Percentiles rank a stretch among this genome's conserved stretches.
Evolutionary conservation across 2,113 vertebrate species (phyloP).

Genomic region (Ranitomeya variabilis): DNA sequence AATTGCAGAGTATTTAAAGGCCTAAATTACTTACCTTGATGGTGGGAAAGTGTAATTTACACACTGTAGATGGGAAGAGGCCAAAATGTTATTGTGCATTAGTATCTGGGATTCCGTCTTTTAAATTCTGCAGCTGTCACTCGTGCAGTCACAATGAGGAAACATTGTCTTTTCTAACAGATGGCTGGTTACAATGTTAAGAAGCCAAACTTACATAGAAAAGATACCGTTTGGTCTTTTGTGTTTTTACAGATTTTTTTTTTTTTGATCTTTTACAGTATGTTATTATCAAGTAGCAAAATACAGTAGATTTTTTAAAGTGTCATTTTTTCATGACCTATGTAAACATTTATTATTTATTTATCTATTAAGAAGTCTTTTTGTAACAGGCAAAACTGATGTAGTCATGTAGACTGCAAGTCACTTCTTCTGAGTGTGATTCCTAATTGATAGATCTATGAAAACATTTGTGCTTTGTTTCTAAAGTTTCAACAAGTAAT

Average conservation of each 20-base stretch:
- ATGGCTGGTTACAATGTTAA: slow-evolving; percentile 47
- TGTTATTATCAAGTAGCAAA: neutral
- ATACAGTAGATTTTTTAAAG: neutral
- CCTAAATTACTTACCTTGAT: slow-evolving; percentile 36
- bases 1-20: slow-evolving; percentile 45
- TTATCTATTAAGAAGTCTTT: no score
- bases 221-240: slow-evolving; percentile 19
- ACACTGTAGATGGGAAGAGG: slow-evolving; percentile 35
- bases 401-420: no score
- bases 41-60: slow-evolving; percentile 24
- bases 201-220: neutral
- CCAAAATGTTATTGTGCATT: slow-evolving; percentile 43
- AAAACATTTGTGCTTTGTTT: no score
- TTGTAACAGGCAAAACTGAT: no score
- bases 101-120: slow-evolving; percentile 33
- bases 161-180: slow-evolving; percentile 47
- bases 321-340: no score
- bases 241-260: slow-evolving; percentile 22
- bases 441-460: no score
- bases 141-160: slow-evolving; percentile 15
- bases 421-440: no score
- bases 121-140: slow-evolving; percentile 42
- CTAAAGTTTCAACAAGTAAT: no score
- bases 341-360: no score
- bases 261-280: neutral